These are phyloP conservation scores for Vicugna pacos DNA, from an alignment of 2,113 vertebrate species.

Conservation along the genomic window DNA sequence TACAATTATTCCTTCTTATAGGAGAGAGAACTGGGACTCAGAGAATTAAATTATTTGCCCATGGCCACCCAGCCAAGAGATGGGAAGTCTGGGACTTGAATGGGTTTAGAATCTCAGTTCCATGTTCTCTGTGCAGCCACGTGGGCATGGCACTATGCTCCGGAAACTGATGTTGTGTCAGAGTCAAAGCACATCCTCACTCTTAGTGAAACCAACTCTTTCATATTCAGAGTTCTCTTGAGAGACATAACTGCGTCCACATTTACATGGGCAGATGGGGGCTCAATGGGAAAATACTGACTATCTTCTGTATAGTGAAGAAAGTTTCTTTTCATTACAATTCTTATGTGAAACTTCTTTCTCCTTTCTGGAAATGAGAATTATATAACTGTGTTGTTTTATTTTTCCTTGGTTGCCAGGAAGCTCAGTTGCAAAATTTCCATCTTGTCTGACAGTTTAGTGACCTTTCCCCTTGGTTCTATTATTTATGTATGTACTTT, in stretches of 20 bases:
- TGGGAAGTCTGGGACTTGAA: neutral
- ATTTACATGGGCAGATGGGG: neutral
- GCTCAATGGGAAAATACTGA: neutral
- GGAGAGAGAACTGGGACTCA: neutral
- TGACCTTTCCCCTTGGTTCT: neutral
- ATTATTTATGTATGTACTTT: neutral
- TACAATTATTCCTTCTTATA: neutral
- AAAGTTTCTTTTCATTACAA: neutral
- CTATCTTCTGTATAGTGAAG: neutral
- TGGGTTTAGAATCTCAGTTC: neutral
- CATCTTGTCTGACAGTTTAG: neutral
- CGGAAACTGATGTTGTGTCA: neutral
- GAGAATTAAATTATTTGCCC: neutral
- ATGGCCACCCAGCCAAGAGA: neutral
- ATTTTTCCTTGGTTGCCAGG: neutral
- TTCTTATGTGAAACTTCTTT: conserved; percentile 22
- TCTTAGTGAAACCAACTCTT: neutral
- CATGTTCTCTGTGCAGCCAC: neutral
- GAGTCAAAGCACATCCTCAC: neutral
- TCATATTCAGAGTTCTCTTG: neutral
- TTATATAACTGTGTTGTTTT: neutral
- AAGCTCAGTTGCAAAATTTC: conserved; percentile 45
- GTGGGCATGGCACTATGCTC: neutral
- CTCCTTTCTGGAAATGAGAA: conserved; percentile 41
- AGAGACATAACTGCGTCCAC: neutral